A percentile compares a stretch with the other conserved stretches of the same genome.
phyloP scores from a whole-genome alignment of 1,140 invertebrate species.

The Drosophila micromelanica region DNA sequence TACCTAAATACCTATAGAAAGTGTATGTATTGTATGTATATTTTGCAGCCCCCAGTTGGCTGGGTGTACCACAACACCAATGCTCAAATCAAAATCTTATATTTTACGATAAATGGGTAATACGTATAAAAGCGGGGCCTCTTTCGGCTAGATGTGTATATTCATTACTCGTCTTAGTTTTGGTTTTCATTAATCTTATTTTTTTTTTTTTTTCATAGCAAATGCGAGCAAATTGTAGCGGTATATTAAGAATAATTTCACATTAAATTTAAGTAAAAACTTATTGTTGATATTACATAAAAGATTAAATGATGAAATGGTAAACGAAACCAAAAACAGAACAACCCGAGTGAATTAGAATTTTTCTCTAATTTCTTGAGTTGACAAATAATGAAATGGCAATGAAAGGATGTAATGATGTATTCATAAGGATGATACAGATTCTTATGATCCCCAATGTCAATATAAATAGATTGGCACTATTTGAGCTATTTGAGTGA shows the following conservation, averaged over 20 bases:
- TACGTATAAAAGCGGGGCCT: slow-evolving; percentile 27
- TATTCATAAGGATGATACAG: slow-evolving; percentile 47
- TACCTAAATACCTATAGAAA: slow-evolving; percentile 57
- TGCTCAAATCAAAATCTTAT: slow-evolving; percentile 80
- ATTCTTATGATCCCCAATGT: slow-evolving; percentile 73
- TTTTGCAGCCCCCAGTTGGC: slow-evolving; percentile 63
- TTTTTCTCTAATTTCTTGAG: slow-evolving; percentile 80
- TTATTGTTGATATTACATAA: slow-evolving; percentile 82
- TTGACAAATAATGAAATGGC: slow-evolving; percentile 44
- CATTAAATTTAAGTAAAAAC: slow-evolving; percentile 78
- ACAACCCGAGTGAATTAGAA: slow-evolving; percentile 68
- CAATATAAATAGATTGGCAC: slow-evolving; percentile 74
- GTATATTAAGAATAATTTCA: slow-evolving; percentile 78
- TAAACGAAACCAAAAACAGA: slow-evolving; percentile 16
- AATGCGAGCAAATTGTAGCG: slow-evolving; percentile 79
- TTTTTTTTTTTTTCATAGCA: slow-evolving; percentile 59
- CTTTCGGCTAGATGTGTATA: slow-evolving; percentile 42
- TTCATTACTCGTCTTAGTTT: background rate
- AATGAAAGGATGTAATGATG: slow-evolving; percentile 42
- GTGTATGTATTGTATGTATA: slow-evolving; percentile 66
- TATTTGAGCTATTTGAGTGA: slow-evolving; percentile 82
- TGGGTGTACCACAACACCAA: slow-evolving; percentile 67
- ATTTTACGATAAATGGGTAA: slow-evolving; percentile 65
- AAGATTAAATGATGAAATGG: slow-evolving; percentile 47
- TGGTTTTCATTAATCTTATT: slow-evolving; percentile 33